These are phyloP conservation scores for Cottoperca gobio DNA, from an alignment of 2,797 vertebrate species.

Conservation along the genomic window DNA sequence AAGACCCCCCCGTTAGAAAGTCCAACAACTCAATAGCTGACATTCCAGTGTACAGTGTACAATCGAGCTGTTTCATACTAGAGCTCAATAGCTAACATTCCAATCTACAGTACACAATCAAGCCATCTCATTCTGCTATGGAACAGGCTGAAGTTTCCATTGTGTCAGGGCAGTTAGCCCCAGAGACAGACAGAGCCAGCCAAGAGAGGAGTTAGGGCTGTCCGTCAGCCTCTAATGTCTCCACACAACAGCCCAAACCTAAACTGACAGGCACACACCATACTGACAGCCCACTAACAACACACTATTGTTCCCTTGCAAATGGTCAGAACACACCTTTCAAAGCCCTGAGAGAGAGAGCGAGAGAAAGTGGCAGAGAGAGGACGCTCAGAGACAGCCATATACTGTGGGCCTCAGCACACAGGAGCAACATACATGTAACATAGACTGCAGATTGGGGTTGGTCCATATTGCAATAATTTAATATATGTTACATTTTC, in stretches of 20 bases:
- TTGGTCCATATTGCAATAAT: neutral
- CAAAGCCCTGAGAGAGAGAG: constrained; percentile 35
- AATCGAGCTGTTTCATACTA: constrained; percentile 47
- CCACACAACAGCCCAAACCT: constrained; percentile 71
- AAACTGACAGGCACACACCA: constrained; percentile 75
- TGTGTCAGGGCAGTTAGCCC: constrained; percentile 59
- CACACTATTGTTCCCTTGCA: constrained; percentile 73
- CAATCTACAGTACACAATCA: constrained; percentile 62
- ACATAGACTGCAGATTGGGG: constrained; percentile 6
- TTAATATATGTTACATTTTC: neutral
- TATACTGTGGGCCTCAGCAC: neutral
- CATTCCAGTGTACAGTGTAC: constrained; percentile 44
- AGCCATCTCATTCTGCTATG: constrained; percentile 58
- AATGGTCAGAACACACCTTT: constrained; percentile 67
- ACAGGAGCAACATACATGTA: neutral
- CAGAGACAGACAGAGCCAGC: constrained; percentile 63
- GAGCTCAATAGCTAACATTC: constrained; percentile 60
- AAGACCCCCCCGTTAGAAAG: neutral
- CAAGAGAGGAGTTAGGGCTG: constrained; percentile 79
- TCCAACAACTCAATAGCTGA: constrained; percentile 43
- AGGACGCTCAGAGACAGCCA: constrained; percentile 16
- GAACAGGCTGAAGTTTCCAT: constrained; percentile 63
- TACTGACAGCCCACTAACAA: constrained; percentile 78
- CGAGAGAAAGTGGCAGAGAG: neutral
- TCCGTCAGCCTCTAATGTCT: constrained; percentile 76